Conservation (phyloP, 2,797 vertebrate genomes). For the Adelosebastes latens region DNA sequence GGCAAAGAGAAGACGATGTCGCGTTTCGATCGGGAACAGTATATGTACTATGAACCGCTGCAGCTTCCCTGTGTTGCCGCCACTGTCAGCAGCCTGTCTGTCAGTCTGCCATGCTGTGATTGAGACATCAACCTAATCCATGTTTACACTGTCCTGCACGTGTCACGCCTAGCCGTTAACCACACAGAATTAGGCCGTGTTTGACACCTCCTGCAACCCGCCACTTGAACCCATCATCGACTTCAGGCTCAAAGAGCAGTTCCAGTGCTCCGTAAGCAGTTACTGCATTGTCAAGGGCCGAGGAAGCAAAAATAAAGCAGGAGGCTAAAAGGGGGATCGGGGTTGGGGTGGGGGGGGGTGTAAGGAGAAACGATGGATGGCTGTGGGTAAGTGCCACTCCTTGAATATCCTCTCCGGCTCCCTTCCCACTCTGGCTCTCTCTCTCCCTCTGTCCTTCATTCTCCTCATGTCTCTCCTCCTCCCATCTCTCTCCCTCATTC, state of each 20-base stretch:
- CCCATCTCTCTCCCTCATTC: constrained; percentile 77
- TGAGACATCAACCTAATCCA: constrained; percentile 87
- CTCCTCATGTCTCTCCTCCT: constrained; percentile 78
- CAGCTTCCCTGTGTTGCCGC: constrained; percentile 21
- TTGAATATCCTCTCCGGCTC: constrained; percentile 76
- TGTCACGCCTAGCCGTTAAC: constrained; percentile 79
- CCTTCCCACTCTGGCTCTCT: constrained; percentile 65
- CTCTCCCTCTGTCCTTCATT: constrained; percentile 71
- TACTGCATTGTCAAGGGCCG: constrained; percentile 59
- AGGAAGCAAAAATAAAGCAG: constrained; percentile 71
- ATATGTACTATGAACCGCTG: not conserved
- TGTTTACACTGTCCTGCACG: constrained; percentile 84
- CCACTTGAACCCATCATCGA: constrained; percentile 81
- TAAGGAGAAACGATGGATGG: constrained; percentile 67
- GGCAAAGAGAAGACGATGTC: not conserved
- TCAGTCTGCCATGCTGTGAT: constrained; percentile 82
- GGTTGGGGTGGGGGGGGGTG: not conserved
- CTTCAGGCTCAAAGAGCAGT: constrained; percentile 67
- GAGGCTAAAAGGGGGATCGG: constrained; percentile 51
- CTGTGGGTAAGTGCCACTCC: constrained; percentile 76
- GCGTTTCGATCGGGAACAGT: not conserved
- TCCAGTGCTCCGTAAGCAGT: constrained; percentile 52
- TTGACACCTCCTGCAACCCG: constrained; percentile 78
- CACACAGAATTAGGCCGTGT: constrained; percentile 84
- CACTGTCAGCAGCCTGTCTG: constrained; percentile 66